A percentile compares a stretch with the other conserved stretches of the same genome.
Evolutionary conservation across 2,888 invertebrate species (phyloP).

Genomic region (Melikaiella ostensackeni): DNA sequence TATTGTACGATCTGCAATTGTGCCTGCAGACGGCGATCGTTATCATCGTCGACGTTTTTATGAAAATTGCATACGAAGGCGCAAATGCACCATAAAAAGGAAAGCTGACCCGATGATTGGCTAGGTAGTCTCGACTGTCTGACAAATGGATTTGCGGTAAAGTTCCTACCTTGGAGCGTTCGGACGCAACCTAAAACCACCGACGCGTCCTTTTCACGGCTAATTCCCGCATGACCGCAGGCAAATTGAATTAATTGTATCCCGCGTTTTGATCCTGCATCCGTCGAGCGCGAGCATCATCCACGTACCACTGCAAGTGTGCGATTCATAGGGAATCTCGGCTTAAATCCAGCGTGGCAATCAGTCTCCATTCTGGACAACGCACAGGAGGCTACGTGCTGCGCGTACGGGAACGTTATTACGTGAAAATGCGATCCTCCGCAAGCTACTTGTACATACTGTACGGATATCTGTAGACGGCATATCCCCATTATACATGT

Average conservation of each 20-base stretch:
- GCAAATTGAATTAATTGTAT: constrained; percentile 62
- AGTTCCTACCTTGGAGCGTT: neutral
- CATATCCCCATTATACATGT: constrained; percentile 26
- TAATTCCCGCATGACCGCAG: constrained; percentile 54
- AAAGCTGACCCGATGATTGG: neutral
- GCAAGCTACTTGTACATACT: constrained; percentile 36
- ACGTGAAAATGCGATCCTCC: constrained; percentile 55
- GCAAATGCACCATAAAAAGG: neutral
- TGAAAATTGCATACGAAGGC: neutral
- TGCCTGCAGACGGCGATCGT: neutral
- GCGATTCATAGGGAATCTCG: constrained; percentile 60
- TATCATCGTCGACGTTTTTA: neutral
- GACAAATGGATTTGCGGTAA: constrained; percentile 6
- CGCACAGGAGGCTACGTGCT: constrained; percentile 59
- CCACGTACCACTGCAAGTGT: constrained; percentile 42
- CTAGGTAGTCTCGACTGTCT: neutral
- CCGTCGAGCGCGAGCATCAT: constrained; percentile 8
- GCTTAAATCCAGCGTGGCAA: constrained; percentile 66
- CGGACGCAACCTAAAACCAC: constrained; percentile 55
- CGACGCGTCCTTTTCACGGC: constrained; percentile 60
- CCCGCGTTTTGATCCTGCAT: constrained; percentile 44
- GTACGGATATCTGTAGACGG: constrained; percentile 33
- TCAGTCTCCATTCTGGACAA: constrained; percentile 67
- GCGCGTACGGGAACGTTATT: constrained; percentile 62
- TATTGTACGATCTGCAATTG: neutral